Evolutionary conservation across 2,797 vertebrate species (phyloP).

Genomic region (Sebastes iracundus): DNA sequence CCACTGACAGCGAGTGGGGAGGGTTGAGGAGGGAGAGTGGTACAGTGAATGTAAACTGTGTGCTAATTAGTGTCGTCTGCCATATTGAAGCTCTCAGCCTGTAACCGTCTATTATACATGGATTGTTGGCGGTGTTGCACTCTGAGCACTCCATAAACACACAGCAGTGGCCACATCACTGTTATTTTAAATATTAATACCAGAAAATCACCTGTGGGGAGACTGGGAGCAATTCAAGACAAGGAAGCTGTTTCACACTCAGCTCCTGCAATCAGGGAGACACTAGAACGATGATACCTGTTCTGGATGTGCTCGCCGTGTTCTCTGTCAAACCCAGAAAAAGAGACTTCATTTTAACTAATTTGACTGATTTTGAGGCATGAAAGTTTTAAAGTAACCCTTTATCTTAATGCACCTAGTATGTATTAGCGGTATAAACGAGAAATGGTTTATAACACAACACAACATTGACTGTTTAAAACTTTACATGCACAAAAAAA

Average conservation of each 20-base stretch:
- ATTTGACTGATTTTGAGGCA: too few relatives aligned
- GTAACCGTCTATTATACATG: slow-evolving; percentile 43
- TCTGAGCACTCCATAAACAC: neutral
- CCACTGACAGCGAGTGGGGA: slow-evolving; percentile 59
- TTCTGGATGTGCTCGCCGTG: neutral
- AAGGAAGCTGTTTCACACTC: neutral
- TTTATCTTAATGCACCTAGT: neutral
- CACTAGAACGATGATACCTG: neutral
- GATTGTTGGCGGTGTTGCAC: slow-evolving; percentile 11
- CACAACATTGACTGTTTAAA: neutral
- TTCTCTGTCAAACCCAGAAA: neutral
- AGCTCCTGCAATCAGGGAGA: neutral
- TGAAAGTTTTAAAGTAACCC: neutral
- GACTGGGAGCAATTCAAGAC: neutral
- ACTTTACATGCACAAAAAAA: too few relatives aligned
- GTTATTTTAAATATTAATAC: slow-evolving; percentile 28
- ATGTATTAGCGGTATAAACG: neutral
- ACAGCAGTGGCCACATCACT: slow-evolving; percentile 15
- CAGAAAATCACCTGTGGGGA: slow-evolving; percentile 5
- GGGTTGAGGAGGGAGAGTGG: slow-evolving; percentile 31
- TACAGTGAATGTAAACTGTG: slow-evolving; percentile 64
- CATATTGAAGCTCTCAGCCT: slow-evolving; percentile 24
- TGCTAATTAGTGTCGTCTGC: slow-evolving; percentile 69
- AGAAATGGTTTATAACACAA: neutral
- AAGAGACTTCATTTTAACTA: neutral